A percentile compares a stretch with the other conserved stretches of the same genome.
phyloP scores from a whole-genome alignment of 2,888 invertebrate genomes.

The Dascillus cervinus region DNA sequence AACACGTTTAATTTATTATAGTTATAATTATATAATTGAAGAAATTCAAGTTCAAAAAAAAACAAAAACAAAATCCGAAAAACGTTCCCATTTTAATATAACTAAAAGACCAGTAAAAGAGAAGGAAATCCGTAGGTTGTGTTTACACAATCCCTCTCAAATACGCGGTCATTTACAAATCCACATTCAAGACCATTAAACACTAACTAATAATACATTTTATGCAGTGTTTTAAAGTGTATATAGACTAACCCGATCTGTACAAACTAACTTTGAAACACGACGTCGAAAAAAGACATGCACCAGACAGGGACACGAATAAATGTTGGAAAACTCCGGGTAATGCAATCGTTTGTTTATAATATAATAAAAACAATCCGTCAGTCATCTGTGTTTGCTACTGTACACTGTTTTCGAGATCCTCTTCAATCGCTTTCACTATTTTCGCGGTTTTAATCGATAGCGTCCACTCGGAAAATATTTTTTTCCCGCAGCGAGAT shows the following conservation, averaged over 20 bases:
- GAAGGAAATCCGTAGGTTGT: slow-evolving; percentile 4
- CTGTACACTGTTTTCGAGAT: slow-evolving; percentile 34
- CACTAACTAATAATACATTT: slow-evolving; percentile 37
- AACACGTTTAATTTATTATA: no score
- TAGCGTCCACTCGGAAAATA: no score
- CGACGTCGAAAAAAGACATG: slow-evolving; percentile 7
- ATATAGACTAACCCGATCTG: slow-evolving; percentile 8
- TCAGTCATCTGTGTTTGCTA: slow-evolving; percentile 44
- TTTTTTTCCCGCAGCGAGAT: no score
- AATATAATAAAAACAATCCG: slow-evolving; percentile 42
- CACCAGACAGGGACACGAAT: slow-evolving; percentile 16
- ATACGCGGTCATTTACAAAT: slow-evolving; percentile 24
- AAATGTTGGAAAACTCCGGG: slow-evolving; percentile 17
- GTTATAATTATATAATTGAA: no score
- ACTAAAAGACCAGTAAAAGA: not conserved
- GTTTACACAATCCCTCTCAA: slow-evolving; percentile 21
- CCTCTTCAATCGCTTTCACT: no score
- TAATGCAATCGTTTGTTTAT: slow-evolving; percentile 38
- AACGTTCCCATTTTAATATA: not conserved
- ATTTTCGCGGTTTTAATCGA: no score
- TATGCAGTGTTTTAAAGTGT: slow-evolving; percentile 26
- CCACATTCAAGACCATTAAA: slow-evolving; percentile 33
- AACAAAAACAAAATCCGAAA: no score
- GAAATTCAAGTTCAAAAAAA: no score
- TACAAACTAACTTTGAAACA: no score